These are phyloP conservation scores for Cossypha heuglini DNA, from an alignment of 2,797 vertebrate species.

Conservation along the genomic window DNA sequence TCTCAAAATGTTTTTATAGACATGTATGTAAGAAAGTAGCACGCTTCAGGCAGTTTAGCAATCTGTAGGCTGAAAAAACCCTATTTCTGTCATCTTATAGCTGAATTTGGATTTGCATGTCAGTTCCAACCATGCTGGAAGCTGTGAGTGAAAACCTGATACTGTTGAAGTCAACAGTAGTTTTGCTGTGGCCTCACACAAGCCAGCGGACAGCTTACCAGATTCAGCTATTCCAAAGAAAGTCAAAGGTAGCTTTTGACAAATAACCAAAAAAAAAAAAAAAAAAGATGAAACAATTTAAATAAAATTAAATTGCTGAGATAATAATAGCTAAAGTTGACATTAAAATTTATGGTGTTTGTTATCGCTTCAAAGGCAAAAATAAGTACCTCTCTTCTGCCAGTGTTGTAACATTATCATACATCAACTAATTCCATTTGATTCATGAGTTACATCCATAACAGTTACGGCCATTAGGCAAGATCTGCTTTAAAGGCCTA, in stretches of 20 bases:
- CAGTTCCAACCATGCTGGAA: not conserved
- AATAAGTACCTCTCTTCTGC: not conserved
- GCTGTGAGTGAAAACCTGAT: not conserved
- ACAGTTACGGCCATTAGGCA: not conserved
- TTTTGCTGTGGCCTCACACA: not conserved
- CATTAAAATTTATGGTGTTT: constrained; percentile 14
- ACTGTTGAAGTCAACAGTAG: not conserved
- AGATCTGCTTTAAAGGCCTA: not conserved
- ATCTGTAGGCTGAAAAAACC: not conserved
- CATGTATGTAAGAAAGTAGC: not conserved
- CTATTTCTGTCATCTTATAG: not conserved
- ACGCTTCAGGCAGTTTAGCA: not conserved
- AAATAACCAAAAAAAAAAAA: not conserved
- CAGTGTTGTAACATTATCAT: not conserved
- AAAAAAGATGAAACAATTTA: not conserved
- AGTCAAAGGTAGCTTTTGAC: not conserved
- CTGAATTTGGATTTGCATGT: not conserved
- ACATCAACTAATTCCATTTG: constrained; percentile 10
- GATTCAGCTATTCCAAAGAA: accelerated
- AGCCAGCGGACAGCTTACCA: not conserved
- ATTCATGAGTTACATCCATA: not conserved
- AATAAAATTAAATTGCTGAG: not conserved
- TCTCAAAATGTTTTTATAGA: not conserved
- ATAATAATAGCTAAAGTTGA: not conserved
- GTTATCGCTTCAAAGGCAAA: not conserved